phyloP scores from a whole-genome alignment of 2,113 vertebrate genomes.

The Erythrocercus mccallii region DNA sequence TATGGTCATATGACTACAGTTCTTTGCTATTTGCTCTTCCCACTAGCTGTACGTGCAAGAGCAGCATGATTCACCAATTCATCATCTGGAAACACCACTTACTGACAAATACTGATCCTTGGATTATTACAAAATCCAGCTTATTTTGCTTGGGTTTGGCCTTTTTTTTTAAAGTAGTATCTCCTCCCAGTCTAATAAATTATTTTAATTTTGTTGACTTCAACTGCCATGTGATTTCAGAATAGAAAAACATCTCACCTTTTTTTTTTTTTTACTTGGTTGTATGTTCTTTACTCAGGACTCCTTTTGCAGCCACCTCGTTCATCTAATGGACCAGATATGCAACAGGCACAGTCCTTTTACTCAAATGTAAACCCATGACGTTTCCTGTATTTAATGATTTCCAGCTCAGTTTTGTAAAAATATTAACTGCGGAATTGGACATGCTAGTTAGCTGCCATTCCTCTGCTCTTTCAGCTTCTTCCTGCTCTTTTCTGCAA shows the following conservation, averaged over 20 bases:
- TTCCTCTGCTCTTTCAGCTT: not conserved
- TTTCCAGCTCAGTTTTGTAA: conserved; percentile 6
- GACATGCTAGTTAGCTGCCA: not conserved
- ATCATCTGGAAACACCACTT: not conserved
- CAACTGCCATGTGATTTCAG: not conserved
- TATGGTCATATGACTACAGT: not conserved
- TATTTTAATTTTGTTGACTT: not conserved
- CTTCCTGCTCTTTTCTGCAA: conserved; percentile 6
- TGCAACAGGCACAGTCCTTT: not conserved
- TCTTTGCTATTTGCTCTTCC: conserved; percentile 18
- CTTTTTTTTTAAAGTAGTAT: not conserved
- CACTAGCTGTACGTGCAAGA: conserved; percentile 41
- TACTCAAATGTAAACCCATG: not conserved
- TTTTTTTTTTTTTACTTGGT: not conserved
- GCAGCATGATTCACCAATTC: not conserved
- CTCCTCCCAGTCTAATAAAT: not conserved
- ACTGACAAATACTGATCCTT: not conserved
- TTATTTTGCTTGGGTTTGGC: not conserved
- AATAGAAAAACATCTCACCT: not conserved
- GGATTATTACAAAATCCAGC: not conserved
- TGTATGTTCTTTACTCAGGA: not conserved
- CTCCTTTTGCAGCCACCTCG: not conserved
- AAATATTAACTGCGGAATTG: not conserved
- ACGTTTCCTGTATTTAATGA: not conserved
- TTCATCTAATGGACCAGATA: not conserved